phyloP scores from a whole-genome alignment of 2,797 vertebrate genomes.

The Apodemus agrarius region DNA sequence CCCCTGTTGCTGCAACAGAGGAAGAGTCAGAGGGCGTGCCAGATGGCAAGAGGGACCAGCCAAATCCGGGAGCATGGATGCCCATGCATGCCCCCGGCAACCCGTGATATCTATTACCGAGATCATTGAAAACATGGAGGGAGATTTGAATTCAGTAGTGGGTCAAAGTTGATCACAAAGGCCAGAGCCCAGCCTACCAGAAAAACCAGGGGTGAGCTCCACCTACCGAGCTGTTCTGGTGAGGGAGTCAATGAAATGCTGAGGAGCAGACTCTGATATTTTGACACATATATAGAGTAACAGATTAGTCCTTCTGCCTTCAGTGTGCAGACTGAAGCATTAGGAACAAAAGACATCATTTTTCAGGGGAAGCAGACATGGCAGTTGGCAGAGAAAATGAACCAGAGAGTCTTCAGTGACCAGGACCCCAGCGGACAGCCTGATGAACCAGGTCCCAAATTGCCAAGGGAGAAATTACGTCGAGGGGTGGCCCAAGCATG shows the following conservation, averaged over 20 bases:
- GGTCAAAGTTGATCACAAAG: neutral
- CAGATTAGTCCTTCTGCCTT: neutral
- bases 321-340: neutral
- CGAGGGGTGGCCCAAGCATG: accelerated
- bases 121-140: neutral
- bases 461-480: neutral
- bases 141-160: neutral
- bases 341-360: neutral
- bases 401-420: neutral
- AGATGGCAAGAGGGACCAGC: neutral
- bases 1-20: neutral
- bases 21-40: neutral
- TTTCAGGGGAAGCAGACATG: neutral
- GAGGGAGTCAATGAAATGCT: accelerated
- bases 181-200: neutral
- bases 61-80: neutral
- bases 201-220: too few relatives aligned
- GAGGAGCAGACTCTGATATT: neutral
- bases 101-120: accelerated
- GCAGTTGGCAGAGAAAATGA: neutral
- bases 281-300: neutral
- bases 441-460: neutral
- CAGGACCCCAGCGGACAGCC: neutral
- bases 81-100: neutral
- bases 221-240: neutral